These are phyloP conservation scores for Thymelicus acteon DNA, from an alignment of 2,888 invertebrate genomes.

Conservation along the genomic window DNA sequence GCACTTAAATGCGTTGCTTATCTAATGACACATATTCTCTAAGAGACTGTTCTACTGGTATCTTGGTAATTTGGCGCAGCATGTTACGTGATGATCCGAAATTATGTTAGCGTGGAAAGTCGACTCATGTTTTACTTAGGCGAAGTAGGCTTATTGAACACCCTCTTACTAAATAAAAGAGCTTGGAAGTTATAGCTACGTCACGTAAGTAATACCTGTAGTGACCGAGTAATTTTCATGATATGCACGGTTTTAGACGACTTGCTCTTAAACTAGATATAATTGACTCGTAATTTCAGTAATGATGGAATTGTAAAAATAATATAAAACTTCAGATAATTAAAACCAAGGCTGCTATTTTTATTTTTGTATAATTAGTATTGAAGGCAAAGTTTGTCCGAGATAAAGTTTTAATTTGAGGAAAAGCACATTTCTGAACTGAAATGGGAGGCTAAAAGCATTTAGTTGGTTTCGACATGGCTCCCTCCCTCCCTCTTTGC, in stretches of 20 bases:
- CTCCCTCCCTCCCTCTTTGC: neutral
- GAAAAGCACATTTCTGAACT: neutral
- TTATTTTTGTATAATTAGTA: constrained; percentile 8
- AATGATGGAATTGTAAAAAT: neutral
- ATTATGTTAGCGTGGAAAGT: constrained; percentile 23
- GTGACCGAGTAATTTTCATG: too few species aligned
- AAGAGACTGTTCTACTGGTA: constrained; percentile 5
- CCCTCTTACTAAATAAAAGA: neutral
- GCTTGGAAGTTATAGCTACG: too few species aligned
- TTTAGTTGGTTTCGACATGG: neutral
- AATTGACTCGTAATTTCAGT: too few species aligned
- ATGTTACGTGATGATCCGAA: constrained; percentile 12
- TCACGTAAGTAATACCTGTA: too few species aligned
- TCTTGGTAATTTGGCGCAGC: constrained; percentile 19
- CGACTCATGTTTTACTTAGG: constrained; percentile 12
- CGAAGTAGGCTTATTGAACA: constrained; percentile 1
- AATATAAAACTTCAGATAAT: neutral
- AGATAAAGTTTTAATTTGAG: constrained; percentile 12
- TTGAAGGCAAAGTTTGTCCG: constrained; percentile 12
- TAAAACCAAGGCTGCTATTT: constrained; percentile 9
- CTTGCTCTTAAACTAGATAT: too few species aligned
- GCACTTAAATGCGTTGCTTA: constrained; percentile 20
- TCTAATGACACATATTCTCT: constrained; percentile 18
- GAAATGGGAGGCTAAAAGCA: neutral
- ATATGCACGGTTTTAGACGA: too few species aligned